Evolutionary conservation across 1,140 invertebrate genomes (phyloP).

Genomic region (Drosophila ohnishii): DNA sequence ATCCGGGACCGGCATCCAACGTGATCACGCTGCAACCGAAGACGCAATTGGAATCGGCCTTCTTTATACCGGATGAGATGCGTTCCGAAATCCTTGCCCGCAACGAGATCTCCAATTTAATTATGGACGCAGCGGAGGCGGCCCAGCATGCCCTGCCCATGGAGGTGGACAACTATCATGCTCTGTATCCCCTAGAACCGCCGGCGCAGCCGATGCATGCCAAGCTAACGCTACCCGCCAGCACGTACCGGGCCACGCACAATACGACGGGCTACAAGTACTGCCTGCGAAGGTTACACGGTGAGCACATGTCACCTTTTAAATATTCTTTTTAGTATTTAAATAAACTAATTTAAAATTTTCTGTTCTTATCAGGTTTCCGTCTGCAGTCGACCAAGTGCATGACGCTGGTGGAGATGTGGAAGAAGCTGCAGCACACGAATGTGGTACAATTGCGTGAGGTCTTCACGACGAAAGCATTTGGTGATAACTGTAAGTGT

Average conservation of each 20-base stretch:
- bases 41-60: conserved; percentile 85
- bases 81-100: conserved; percentile 90
- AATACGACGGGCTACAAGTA: conserved; percentile 93
- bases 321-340: background rate
- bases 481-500: conserved; percentile 96
- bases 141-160: conserved; percentile 88
- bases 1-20: conserved; percentile 83
- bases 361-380: conserved; percentile 83
- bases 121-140: conserved; percentile 86
- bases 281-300: conserved; percentile 95
- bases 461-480: conserved; percentile 97
- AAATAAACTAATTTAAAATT: background rate
- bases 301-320: conserved; percentile 43
- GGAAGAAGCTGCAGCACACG: conserved; percentile 96
- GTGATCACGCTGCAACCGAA: conserved; percentile 83
- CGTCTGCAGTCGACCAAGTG: conserved; percentile 92
- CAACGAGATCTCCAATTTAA: conserved; percentile 87
- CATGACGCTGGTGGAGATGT: conserved; percentile 93
- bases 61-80: conserved; percentile 91
- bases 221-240: conserved; percentile 89
- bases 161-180: conserved; percentile 95
- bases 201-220: conserved; percentile 87
- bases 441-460: conserved; percentile 96
- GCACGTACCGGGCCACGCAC: conserved; percentile 96
- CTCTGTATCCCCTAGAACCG: conserved; percentile 92